Evolutionary conservation across 2,888 invertebrate species (phyloP).

Genomic region (Luperina nickerlii): DNA sequence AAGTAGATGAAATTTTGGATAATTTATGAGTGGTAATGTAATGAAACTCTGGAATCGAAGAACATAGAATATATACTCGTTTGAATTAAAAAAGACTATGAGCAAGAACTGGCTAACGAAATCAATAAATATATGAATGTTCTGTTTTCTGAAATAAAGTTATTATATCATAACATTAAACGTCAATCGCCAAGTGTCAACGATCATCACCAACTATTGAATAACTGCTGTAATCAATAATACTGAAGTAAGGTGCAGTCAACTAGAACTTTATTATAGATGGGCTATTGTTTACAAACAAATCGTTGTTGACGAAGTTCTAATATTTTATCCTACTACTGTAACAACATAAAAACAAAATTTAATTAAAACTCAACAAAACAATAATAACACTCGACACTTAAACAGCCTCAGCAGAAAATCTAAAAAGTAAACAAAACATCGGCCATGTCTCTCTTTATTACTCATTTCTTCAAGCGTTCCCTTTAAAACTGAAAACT

Average conservation of each 20-base stretch:
- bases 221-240: background rate
- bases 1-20: background rate
- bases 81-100: background rate
- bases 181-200: too few species aligned
- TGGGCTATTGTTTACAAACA: background rate
- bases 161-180: background rate
- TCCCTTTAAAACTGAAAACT: conserved; percentile 59
- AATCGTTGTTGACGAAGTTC: background rate
- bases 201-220: background rate
- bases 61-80: background rate
- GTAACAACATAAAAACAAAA: conserved; percentile 23
- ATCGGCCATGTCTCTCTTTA: conserved; percentile 49
- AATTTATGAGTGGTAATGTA: background rate
- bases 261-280: background rate
- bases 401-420: conserved; percentile 37
- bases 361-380: conserved; percentile 36
- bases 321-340: background rate
- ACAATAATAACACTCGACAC: conserved; percentile 36
- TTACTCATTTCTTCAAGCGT: conserved; percentile 57
- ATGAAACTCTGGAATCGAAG: background rate
- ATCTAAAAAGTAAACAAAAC: conserved; percentile 43
- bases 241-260: too few species aligned
- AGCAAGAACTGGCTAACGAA: background rate
- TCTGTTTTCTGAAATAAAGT: too few species aligned
- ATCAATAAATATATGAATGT: too few species aligned